A percentile compares a stretch with the other conserved stretches of the same genome.
Conservation (phyloP, 2,797 vertebrate genomes). For the Falco novaeseelandiae region DNA sequence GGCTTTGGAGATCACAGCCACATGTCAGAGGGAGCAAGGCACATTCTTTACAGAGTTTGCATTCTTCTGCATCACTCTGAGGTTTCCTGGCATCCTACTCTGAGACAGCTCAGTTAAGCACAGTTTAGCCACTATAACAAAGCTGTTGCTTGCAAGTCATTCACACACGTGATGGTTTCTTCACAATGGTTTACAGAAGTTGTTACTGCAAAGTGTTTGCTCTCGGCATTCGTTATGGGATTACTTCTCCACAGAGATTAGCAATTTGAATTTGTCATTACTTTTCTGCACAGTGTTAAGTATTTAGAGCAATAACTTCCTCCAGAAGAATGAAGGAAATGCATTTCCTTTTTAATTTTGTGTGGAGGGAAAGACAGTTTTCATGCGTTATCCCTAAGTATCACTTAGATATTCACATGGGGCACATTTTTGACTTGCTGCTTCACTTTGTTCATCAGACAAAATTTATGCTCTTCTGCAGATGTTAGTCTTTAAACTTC, state of each 20-base stretch:
- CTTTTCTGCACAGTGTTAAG: slow-evolving; percentile 23
- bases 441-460: background rate
- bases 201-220: background rate
- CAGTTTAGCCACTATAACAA: background rate
- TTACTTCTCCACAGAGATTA: slow-evolving; percentile 21
- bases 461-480: background rate
- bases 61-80: background rate
- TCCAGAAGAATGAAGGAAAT: background rate
- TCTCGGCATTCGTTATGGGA: slow-evolving; percentile 2
- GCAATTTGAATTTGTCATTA: slow-evolving; percentile 23
- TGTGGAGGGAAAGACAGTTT: background rate
- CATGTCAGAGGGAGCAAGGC: background rate
- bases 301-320: slow-evolving; percentile 25
- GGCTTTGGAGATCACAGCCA: background rate
- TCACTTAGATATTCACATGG: background rate
- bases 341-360: slow-evolving; percentile 15
- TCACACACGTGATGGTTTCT: background rate
- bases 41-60: background rate
- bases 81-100: background rate
- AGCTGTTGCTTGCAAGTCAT: background rate
- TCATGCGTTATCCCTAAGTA: background rate
- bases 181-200: background rate
- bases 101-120: background rate
- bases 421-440: background rate
- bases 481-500: background rate